These are phyloP conservation scores for Liasis olivaceus DNA, from an alignment of 2,797 vertebrate genomes.

Conservation along the genomic window DNA sequence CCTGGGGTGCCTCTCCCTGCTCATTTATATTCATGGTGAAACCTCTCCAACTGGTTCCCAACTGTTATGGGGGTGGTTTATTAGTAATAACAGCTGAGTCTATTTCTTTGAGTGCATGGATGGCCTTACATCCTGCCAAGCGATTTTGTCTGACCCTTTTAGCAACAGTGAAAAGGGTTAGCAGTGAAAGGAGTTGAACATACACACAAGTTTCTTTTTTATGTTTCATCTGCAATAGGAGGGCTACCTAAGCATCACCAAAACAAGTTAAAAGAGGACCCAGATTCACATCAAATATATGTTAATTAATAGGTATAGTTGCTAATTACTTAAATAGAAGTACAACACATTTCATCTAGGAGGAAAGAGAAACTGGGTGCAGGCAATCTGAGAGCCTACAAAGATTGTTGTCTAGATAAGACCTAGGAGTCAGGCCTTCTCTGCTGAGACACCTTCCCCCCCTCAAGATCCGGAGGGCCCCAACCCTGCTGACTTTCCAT, in stretches of 20 bases:
- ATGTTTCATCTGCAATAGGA: too few species aligned
- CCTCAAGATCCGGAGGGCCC: too few species aligned
- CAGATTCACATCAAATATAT: background rate
- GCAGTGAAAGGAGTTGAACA: conserved; percentile 21
- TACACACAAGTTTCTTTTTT: background rate
- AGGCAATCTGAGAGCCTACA: background rate
- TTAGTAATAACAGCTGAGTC: conserved; percentile 57
- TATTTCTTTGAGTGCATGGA: conserved; percentile 54
- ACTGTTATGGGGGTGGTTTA: conserved; percentile 57
- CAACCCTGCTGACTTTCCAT: background rate
- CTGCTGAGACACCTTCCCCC: background rate
- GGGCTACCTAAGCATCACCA: background rate
- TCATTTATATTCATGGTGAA: conserved; percentile 60
- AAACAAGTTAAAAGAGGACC: background rate
- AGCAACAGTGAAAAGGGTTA: conserved; percentile 52
- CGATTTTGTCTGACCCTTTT: conserved; percentile 2
- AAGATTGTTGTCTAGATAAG: background rate
- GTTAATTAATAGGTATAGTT: background rate
- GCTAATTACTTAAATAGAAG: background rate
- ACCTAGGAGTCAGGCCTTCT: background rate
- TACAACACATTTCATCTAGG: background rate
- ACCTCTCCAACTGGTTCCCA: conserved; percentile 54
- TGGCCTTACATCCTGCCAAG: conserved; percentile 49
- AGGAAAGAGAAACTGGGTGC: background rate
- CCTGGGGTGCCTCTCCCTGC: conserved; percentile 42